Percentiles rank a stretch among this genome's conserved stretches.
Evolutionary conservation across 2,888 invertebrate genomes (phyloP).

Genomic region (Noctuana brunneofusca): DNA sequence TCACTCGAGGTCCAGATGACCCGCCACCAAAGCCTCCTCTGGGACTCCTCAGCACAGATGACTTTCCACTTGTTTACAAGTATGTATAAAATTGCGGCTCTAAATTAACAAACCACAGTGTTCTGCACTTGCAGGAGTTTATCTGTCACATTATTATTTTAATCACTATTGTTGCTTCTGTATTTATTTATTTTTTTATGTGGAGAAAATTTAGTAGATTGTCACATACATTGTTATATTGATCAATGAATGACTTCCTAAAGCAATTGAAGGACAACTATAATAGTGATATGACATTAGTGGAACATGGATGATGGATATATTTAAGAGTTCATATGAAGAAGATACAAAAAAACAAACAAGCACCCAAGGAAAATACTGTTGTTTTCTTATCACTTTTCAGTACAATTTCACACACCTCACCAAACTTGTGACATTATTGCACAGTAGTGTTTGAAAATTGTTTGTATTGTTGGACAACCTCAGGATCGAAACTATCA

Average conservation of each 20-base stretch:
- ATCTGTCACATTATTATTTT: constrained; percentile 46
- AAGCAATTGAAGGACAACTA: constrained; percentile 3
- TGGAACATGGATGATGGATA: background rate
- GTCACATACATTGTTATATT: constrained; percentile 25
- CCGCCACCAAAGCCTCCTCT: constrained; percentile 88
- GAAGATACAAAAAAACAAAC: background rate
- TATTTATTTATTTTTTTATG: constrained; percentile 54
- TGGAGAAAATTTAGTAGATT: constrained; percentile 50
- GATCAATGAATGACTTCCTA: constrained; percentile 10
- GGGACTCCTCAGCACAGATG: constrained; percentile 91
- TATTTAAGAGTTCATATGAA: background rate
- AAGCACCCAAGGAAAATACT: background rate
- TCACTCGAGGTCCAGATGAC: constrained; percentile 86
- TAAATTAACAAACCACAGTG: constrained; percentile 50
- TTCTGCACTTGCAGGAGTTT: constrained; percentile 62
- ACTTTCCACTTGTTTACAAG: constrained; percentile 93
- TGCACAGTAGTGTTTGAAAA: constrained; percentile 53
- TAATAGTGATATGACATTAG: background rate
- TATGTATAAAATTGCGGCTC: constrained; percentile 76
- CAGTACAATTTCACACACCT: constrained; percentile 71
- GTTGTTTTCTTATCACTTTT: constrained; percentile 77
- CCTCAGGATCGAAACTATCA: constrained; percentile 40
- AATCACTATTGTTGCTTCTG: constrained; percentile 56
- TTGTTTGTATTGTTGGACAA: constrained; percentile 45
- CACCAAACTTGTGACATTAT: constrained; percentile 65